Base-by-base conservation (phyloP, 1,140 invertebrate genomes). In the Littorina saxatilis region DNA sequence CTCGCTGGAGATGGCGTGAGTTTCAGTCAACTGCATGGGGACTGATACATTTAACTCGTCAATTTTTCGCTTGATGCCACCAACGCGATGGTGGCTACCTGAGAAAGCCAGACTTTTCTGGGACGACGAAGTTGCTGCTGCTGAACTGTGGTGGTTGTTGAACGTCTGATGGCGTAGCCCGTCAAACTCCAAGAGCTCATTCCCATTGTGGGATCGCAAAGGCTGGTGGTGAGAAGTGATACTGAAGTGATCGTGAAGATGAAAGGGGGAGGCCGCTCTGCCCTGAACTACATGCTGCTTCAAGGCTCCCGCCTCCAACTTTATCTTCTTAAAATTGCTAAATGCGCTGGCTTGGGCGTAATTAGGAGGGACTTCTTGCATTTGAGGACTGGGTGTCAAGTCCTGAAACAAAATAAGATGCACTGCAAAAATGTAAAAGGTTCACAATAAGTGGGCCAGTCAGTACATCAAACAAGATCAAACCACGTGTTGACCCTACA, bases 101-200 rank as follows among this genome's bases (percentile, higher is more conserved):
- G 81, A 84, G 80, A 47, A 94, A 89, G 95, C 95, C 94, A 96
- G 91, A 85, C 95, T n/a, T 63, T 66, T 78, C 55, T 78, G 76
- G 58, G 52, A 43, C 17, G 76, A 35, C n/a, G 61, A 58, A 13
- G 39, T 15, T 70, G 61, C 23, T 55, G 82, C 58, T 32, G 68
- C 66, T 80, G 55, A 35, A 55, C 40, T 78, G 68, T 77, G 72
- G 40, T 73, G 50, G 75, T 43, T 63, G 80, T 79, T 55, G 39
- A 72, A 35, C 20, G 75, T 78, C 76, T 63, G 76, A 78, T 66
- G 76, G 39, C 55, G 76, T 63, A 78, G 76, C 76, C 76, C 58
- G 35, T 80, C 58, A 75, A 83, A 83, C 35, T 89, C 84, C 47
- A 81, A 85, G 75, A 86, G 84, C 80, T 84, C 85, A 87, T 87